Evolutionary conservation across 2,113 vertebrate genomes (phyloP), one percentile per base, ranked within the genome.

Genomic region (Phocoena phocoena): DNA sequence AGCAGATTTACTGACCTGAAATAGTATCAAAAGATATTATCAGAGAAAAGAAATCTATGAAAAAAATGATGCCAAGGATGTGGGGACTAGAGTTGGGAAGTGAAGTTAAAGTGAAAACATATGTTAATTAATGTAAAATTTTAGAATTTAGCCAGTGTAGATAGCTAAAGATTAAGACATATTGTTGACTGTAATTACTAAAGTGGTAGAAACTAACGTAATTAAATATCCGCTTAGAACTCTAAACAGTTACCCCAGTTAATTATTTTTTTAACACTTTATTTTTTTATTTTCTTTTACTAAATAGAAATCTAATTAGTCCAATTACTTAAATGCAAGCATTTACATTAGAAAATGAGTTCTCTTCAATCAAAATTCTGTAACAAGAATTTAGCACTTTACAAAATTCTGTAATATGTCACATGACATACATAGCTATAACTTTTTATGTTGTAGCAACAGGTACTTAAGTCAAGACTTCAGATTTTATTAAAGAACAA

Each of bases 141-240:
- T 83, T 50, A 83, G 50, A 84, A 95, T 92, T 79, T 88, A 96
- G 20, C 26, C 53, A 84, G n/a, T 5, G n/a, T 47, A 76, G 14
- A 80, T 33, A 74, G 13, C 21, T 90, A 94, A 96, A 85, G 47
- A 68, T 84, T 77, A 95, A 36, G 26, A 92, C 8, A 88, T 70
- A 84, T 8, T 71, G 28, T 73, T 44, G n/a, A 15, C 23, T 55
- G 1, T 77, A 28, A 68, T 95, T 83, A 92, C 83, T 90, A 76
- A 92, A 93, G 60, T 85, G 33, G 28, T 94, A 3, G 77, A 92
- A 89, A 89, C 89, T 55, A 88, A 83, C 63, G 12, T 88, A 47
- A 91, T 77, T 93, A 92, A 94, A 93, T 95, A 82, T 89, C 26
- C 67, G 95, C 62, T 94, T 81, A 90, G 70, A 96, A 95, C 55